phyloP scores from a whole-genome alignment of 1,140 invertebrate genomes.

The Carcinoscorpius rotundicauda region DNA sequence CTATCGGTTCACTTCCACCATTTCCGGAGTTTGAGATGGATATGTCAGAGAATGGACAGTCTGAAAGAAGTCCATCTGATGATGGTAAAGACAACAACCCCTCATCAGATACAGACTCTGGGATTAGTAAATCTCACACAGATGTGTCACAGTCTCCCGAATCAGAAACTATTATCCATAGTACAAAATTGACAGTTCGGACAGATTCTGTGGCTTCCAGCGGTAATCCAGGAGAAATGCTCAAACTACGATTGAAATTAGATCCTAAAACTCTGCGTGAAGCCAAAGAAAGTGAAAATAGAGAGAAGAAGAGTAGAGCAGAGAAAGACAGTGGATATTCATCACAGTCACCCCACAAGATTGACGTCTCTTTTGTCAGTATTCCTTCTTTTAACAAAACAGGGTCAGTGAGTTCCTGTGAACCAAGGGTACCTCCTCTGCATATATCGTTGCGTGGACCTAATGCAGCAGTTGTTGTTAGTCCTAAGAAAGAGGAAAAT shows the following conservation, averaged over 20 bases:
- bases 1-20: slow-evolving; percentile 17
- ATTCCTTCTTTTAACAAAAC: slow-evolving; percentile 22
- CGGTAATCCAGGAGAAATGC: slow-evolving; percentile 52
- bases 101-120: slow-evolving; percentile 22
- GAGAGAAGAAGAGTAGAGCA: slow-evolving; percentile 15
- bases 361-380: slow-evolving; percentile 55
- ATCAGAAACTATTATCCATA: neutral
- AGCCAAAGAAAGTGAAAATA: slow-evolving; percentile 19
- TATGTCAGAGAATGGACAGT: slow-evolving; percentile 18
- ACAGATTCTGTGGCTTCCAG: slow-evolving; percentile 22
- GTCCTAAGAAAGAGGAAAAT: slow-evolving; percentile 24
- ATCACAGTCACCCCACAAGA: slow-evolving; percentile 48
- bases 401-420: slow-evolving; percentile 27
- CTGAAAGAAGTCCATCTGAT: slow-evolving; percentile 20
- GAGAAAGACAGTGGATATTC: slow-evolving; percentile 1
- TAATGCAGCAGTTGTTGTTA: slow-evolving; percentile 72
- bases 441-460: slow-evolving; percentile 74
- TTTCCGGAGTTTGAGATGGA: slow-evolving; percentile 21
- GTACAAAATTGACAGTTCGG: slow-evolving; percentile 3
- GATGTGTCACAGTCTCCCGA: slow-evolving; percentile 20
- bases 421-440: slow-evolving; percentile 70
- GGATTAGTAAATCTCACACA: slow-evolving; percentile 20
- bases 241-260: slow-evolving; percentile 66
- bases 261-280: slow-evolving; percentile 35
- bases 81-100: slow-evolving; percentile 18